phyloP scores from a whole-genome alignment of 2,888 invertebrate species.

The Latrodectus elegans region DNA sequence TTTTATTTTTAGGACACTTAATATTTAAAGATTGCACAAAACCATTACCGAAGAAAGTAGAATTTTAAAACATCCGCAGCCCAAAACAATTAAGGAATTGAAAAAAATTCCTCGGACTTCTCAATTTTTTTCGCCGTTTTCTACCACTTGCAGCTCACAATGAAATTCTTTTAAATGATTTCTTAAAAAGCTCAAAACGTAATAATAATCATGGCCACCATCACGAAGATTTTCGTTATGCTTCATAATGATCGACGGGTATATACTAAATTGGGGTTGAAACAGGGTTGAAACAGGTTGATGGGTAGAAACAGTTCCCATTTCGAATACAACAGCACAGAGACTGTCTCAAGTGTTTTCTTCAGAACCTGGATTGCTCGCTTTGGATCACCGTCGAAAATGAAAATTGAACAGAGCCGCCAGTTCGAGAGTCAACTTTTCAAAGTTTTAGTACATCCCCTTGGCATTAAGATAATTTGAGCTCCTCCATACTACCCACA shows the following conservation, averaged over 20 bases:
- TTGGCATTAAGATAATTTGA: background rate
- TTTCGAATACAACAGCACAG: slow-evolving; percentile 17
- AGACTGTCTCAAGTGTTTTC: background rate
- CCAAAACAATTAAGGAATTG: too few relatives aligned
- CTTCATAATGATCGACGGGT: slow-evolving; percentile 1
- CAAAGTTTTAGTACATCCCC: background rate
- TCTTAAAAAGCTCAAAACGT: too few relatives aligned
- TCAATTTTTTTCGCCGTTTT: too few relatives aligned
- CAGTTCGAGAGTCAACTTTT: slow-evolving; percentile 17
- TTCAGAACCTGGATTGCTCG: slow-evolving; percentile 9
- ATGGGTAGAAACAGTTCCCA: slow-evolving; percentile 26
- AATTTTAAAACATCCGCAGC: background rate
- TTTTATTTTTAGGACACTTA: background rate
- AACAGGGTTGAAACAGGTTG: too few relatives aligned
- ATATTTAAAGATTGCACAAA: background rate
- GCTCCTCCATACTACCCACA: background rate
- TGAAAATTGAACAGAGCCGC: background rate
- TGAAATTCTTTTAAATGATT: too few relatives aligned
- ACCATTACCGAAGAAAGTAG: background rate
- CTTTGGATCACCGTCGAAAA: background rate
- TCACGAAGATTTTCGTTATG: background rate
- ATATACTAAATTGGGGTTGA: slow-evolving; percentile 34
- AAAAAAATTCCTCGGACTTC: too few relatives aligned
- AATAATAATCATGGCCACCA: background rate
- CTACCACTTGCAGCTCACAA: too few relatives aligned